These are phyloP conservation scores for Erannis defoliaria DNA, from an alignment of 2,888 invertebrate genomes.

Conservation along the genomic window DNA sequence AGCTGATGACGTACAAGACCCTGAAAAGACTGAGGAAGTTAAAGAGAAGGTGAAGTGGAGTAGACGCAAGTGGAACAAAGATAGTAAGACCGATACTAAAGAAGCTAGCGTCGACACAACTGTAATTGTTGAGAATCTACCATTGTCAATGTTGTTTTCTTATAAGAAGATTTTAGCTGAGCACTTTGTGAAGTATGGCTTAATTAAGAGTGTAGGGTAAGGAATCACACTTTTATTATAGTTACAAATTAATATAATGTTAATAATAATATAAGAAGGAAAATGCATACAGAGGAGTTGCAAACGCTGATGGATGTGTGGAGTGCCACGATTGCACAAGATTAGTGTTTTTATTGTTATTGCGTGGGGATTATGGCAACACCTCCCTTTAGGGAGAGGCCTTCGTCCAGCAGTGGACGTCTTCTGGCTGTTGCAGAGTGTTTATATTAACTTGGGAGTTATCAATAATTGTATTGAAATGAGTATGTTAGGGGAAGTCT, in stretches of 20 bases:
- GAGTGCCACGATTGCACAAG: too few relatives aligned
- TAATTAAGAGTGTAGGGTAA: constrained; percentile 72
- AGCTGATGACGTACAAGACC: constrained; percentile 30
- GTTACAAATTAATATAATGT: too few relatives aligned
- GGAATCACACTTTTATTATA: constrained; percentile 36
- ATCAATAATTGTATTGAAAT: too few relatives aligned
- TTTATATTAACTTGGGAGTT: too few relatives aligned
- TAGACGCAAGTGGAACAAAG: constrained; percentile 77
- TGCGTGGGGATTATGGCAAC: too few relatives aligned
- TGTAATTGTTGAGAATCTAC: constrained; percentile 71
- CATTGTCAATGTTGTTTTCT: constrained; percentile 63
- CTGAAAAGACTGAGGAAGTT: constrained; percentile 49
- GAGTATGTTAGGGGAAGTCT: too few relatives aligned
- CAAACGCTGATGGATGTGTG: too few relatives aligned
- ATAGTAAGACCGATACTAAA: constrained; percentile 58
- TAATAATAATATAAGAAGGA: too few relatives aligned
- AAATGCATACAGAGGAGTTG: not conserved
- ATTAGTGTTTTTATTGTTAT: too few relatives aligned
- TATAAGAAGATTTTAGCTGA: constrained; percentile 69
- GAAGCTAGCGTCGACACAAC: constrained; percentile 51
- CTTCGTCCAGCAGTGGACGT: too few relatives aligned
- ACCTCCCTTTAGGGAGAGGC: too few relatives aligned
- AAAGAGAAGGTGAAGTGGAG: constrained; percentile 72
- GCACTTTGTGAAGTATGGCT: constrained; percentile 68
- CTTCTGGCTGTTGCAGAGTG: too few relatives aligned